Base-by-base conservation (phyloP, 2,797 vertebrate species). In the Capromys pilorides region DNA sequence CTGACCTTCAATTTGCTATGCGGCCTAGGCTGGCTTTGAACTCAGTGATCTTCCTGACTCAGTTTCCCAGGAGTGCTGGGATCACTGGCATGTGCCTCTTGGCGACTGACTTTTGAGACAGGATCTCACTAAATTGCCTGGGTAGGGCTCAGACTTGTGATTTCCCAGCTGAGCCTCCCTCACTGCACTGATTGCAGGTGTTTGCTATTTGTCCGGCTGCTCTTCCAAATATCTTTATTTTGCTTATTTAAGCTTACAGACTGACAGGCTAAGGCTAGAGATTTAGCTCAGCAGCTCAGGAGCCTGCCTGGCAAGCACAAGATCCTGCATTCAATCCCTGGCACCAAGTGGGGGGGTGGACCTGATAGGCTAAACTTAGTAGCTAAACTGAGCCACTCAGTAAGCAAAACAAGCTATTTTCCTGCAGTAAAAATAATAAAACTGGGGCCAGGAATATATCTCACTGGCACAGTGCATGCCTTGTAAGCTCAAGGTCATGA, bases 161-260 rank as follows among this genome's bases (percentile, higher is more conserved):
- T 13, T 31, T 49, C 73, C 73, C 0, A 6, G 41, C 41, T 18
- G 18, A 49, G 39, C 73, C 12, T 41, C 73, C 4, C 71, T 49
- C 73, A 45, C 36, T 77, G 73, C 73, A 28, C 6, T 6, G 24
- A 45, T 77, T 49, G 28, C 6, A 77, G 41, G 73, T 2, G 14
- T 16, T 13, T 14, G 26, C 41, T 77, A 16, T 28, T 31, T 36
- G 19, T 26, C 41, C 14, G 8, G 73, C 41, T 12, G 1, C 6
- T 18, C 62, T 91, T 88, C 64, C 69, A 16, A 85, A 86, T 92
- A 82, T 90, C 67, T 94, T 87, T 54, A 90, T 66, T 95, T 93
- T 93, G 39, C 14, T 79, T 54, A 54, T 14, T 73, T 80, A 71
- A 90, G 26, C 45, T 83, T 3, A 45, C 31, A 80, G 54, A 64